A percentile compares a stretch with the other conserved stretches of the same genome.
Conservation (phyloP, 1,140 invertebrate genomes). For the Melipona quadrifasciata region DNA sequence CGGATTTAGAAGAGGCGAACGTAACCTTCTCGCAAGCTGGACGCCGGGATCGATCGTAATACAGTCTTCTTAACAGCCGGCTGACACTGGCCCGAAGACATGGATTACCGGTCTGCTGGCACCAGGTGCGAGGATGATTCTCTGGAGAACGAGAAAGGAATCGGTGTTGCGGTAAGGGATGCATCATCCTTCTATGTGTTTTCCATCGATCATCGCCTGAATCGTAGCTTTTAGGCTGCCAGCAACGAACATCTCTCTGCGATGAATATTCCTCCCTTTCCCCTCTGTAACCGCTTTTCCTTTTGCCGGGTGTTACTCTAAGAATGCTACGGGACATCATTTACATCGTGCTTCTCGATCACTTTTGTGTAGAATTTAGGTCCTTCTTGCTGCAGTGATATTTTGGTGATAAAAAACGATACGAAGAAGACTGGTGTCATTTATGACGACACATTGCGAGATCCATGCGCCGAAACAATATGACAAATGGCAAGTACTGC, state of each 20-base stretch:
- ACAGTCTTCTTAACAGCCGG: constrained; percentile 44
- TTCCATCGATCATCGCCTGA: not conserved
- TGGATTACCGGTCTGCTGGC: constrained; percentile 72
- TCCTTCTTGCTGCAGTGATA: not conserved
- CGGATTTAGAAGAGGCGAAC: constrained; percentile 43
- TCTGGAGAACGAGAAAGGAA: constrained; percentile 73
- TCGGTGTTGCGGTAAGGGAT: constrained; percentile 70
- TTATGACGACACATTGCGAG: constrained; percentile 15
- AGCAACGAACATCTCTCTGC: not conserved
- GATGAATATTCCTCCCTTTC: not conserved
- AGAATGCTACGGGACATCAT: not conserved
- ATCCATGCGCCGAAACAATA: not conserved
- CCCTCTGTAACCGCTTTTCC: not conserved
- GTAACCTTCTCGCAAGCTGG: constrained; percentile 47
- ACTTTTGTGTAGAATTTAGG: not conserved
- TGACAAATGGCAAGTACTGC: no score
- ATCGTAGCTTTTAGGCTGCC: not conserved
- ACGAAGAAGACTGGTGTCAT: not conserved
- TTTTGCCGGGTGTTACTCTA: not conserved
- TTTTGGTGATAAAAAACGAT: not conserved
- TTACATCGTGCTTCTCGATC: not conserved
- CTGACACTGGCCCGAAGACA: constrained; percentile 60
- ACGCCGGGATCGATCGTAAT: constrained; percentile 64
- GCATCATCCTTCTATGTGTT: constrained; percentile 32
- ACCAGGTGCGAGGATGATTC: constrained; percentile 73